Conservation (phyloP, 30 jellyfish, hydroid and myxozoan species). For the Euphysa ruthae region DNA sequence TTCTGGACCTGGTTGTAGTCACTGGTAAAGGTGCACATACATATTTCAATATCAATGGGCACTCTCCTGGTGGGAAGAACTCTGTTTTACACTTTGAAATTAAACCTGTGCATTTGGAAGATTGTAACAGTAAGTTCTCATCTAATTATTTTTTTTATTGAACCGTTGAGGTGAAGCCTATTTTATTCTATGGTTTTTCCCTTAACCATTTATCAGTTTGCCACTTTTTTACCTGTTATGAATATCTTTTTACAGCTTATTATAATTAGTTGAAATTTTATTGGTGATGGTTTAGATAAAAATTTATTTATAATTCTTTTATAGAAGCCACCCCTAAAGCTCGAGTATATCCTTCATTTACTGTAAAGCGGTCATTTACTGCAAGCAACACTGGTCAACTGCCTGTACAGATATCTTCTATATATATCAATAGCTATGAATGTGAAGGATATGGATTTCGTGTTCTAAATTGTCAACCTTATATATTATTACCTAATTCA, state of each 20-base stretch:
- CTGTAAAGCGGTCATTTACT: conserved; percentile 91
- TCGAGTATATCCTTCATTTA: conserved; percentile 90
- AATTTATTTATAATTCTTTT: background rate
- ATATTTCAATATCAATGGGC: conserved; percentile 69
- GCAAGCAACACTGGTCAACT: conserved; percentile 86
- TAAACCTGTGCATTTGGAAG: conserved; percentile 73
- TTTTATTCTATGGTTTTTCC: too few relatives aligned
- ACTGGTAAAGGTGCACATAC: conserved; percentile 97
- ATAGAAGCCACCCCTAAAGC: conserved; percentile 95
- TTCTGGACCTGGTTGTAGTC: conserved; percentile 82
- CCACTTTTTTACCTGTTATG: background rate
- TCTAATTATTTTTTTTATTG: background rate
- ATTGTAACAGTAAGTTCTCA: conserved; percentile 76
- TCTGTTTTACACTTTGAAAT: conserved; percentile 68
- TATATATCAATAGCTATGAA: conserved; percentile 78
- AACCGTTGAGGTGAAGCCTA: background rate
- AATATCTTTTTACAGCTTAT: background rate
- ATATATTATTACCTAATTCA: conserved; percentile 73
- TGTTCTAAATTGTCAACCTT: conserved; percentile 81
- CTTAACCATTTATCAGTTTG: background rate
- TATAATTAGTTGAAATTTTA: too few relatives aligned
- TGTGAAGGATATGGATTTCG: conserved; percentile 95
- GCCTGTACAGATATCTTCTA: conserved; percentile 59
- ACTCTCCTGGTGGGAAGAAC: conserved; percentile 73
- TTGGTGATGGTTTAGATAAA: too few relatives aligned